phyloP scores from a whole-genome alignment of 2,797 vertebrate genomes.

The Botia kubotai region DNA sequence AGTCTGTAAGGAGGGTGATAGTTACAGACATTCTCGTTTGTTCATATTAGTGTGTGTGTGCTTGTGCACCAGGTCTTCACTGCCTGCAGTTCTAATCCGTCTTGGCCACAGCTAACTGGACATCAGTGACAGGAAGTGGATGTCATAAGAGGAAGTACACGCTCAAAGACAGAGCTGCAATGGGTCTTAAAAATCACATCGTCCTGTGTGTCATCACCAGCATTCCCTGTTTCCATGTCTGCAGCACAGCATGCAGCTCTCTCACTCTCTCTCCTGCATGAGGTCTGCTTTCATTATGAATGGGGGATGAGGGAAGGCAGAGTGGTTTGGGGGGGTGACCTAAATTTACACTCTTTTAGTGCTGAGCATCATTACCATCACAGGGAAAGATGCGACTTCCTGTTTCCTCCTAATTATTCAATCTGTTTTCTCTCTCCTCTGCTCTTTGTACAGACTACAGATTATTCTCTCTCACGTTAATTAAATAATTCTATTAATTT shows the following conservation, averaged over 20 bases:
- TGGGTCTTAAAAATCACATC: not conserved
- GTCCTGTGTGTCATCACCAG: not conserved
- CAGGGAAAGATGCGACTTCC: constrained; percentile 32
- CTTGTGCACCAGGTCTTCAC: too few species aligned
- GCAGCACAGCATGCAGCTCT: not conserved
- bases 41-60: too few species aligned
- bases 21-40: too few species aligned
- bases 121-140: constrained; percentile 18
- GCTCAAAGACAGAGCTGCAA: not conserved
- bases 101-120: not conserved
- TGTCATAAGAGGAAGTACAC: not conserved
- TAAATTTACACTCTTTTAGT: constrained; percentile 45
- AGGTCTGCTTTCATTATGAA: constrained; percentile 42
- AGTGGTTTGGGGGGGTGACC: constrained; percentile 47
- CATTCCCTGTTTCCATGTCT: not conserved
- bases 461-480: not conserved
- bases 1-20: too few species aligned
- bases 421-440: constrained; percentile 4
- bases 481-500: not conserved
- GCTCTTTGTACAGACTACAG: not conserved
- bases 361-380: constrained; percentile 14
- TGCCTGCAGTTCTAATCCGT: too few species aligned
- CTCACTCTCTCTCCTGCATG: not conserved
- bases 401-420: constrained; percentile 22
- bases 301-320: constrained; percentile 36